phyloP scores from a whole-genome alignment of 1,140 invertebrate genomes.

The Bombus sibiricus region DNA sequence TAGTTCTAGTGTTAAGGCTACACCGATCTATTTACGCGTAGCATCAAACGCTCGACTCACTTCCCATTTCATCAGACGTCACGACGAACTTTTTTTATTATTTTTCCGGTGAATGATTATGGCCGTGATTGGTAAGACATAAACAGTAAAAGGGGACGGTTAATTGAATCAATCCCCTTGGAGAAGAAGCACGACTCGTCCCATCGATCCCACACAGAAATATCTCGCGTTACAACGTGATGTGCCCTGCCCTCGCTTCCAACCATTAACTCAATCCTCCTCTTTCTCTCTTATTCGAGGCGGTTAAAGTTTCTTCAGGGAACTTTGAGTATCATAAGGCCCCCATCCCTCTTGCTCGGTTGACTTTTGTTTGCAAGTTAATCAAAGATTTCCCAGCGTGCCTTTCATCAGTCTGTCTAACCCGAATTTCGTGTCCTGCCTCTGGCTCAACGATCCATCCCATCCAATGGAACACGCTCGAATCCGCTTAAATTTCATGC shows the following conservation, averaged over 20 bases:
- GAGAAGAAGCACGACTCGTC: neutral
- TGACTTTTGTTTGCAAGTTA: constrained; percentile 46
- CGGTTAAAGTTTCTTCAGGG: constrained; percentile 26
- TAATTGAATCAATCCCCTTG: neutral
- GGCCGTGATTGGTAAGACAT: neutral
- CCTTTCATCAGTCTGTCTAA: constrained; percentile 22
- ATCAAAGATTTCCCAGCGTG: constrained; percentile 35
- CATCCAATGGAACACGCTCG: neutral
- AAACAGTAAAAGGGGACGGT: neutral
- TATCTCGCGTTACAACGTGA: constrained; percentile 21
- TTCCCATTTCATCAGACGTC: too few relatives aligned
- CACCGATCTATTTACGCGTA: too few relatives aligned
- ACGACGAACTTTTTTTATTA: too few relatives aligned
- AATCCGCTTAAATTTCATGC: constrained; percentile 5
- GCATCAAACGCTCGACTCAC: too few relatives aligned
- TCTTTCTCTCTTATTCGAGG: neutral
- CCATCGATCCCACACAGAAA: neutral
- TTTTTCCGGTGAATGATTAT: neutral
- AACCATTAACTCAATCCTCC: constrained; percentile 15
- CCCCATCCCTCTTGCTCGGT: neutral
- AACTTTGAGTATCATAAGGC: constrained; percentile 42
- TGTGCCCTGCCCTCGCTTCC: neutral
- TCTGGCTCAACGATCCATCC: neutral
- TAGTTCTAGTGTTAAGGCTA: too few relatives aligned
- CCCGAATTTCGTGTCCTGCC: constrained; percentile 18